Evolutionary conservation across 2,113 vertebrate genomes (phyloP).

Genomic region (Chelonoidis abingdonii): DNA sequence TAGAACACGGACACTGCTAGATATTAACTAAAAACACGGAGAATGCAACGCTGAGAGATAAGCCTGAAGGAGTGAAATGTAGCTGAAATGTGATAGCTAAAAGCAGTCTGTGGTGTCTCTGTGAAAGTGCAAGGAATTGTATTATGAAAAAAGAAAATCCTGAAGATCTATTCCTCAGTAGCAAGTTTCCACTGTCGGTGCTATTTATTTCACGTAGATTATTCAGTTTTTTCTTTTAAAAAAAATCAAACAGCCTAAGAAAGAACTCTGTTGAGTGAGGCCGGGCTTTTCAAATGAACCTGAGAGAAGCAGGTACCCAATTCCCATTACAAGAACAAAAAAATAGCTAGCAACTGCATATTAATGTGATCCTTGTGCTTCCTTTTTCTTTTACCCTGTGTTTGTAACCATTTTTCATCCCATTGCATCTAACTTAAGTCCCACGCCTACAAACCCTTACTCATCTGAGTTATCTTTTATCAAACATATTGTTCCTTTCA

Average conservation of each 20-base stretch:
- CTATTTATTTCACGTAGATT: not conserved
- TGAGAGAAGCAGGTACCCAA: not conserved
- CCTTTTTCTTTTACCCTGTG: not conserved
- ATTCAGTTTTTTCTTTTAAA: not conserved
- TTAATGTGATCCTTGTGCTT: not conserved
- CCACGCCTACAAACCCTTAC: not conserved
- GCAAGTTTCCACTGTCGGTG: not conserved
- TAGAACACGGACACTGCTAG: not conserved
- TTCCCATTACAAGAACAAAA: not conserved
- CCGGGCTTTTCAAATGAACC: not conserved
- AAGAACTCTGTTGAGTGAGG: not conserved
- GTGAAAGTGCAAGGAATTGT: not conserved
- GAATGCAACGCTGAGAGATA: not conserved
- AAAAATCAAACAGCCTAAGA: fast-evolving
- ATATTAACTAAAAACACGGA: not conserved
- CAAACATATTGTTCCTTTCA: not conserved
- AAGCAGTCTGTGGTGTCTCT: not conserved
- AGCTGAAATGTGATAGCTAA: not conserved
- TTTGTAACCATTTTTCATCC: not conserved
- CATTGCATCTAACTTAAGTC: not conserved
- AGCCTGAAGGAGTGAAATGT: not conserved
- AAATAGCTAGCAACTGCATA: not conserved
- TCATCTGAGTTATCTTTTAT: not conserved
- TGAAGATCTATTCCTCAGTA: not conserved
- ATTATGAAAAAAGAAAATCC: not conserved